These are phyloP conservation scores for Danio jaintianensis DNA, from an alignment of 2,797 vertebrate genomes.

Conservation along the genomic window DNA sequence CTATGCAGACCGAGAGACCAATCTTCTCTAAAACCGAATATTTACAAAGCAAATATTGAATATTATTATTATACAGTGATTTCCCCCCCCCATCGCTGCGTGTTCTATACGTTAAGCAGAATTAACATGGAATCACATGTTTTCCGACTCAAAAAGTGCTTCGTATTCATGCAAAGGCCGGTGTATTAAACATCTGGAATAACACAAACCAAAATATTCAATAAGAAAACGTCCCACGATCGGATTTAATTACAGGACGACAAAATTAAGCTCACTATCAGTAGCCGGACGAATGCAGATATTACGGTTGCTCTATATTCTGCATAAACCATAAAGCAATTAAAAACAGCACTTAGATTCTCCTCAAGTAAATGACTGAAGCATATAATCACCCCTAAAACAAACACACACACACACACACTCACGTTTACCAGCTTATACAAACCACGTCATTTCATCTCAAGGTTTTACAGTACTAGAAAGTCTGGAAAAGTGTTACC, in stretches of 20 bases:
- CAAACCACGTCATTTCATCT: slow-evolving; percentile 21
- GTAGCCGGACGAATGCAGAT: slow-evolving; percentile 64
- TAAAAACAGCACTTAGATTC: slow-evolving; percentile 55
- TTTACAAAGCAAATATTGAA: slow-evolving; percentile 78
- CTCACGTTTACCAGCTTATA: slow-evolving; percentile 23
- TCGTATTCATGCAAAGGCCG: slow-evolving; percentile 73
- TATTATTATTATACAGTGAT: slow-evolving; percentile 78
- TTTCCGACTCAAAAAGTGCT: slow-evolving; percentile 68
- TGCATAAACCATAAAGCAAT: slow-evolving; percentile 64
- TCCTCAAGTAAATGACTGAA: slow-evolving; percentile 33
- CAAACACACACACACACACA: slow-evolving; percentile 32
- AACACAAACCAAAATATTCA: slow-evolving; percentile 56
- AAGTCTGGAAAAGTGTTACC: slow-evolving; percentile 23
- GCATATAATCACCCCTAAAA: slow-evolving; percentile 17
- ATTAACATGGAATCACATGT: slow-evolving; percentile 56
- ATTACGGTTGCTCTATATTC: slow-evolving; percentile 72
- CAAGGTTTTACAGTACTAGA: slow-evolving; percentile 42
- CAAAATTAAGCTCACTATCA: slow-evolving; percentile 21
- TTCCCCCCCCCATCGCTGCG: slow-evolving; percentile 74
- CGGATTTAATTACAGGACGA: not conserved
- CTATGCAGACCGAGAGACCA: slow-evolving; percentile 78
- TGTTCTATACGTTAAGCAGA: slow-evolving; percentile 71
- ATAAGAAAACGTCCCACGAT: not conserved
- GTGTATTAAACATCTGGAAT: slow-evolving; percentile 57
- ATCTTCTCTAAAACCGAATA: slow-evolving; percentile 76